These are phyloP conservation scores for Neuroterus valhalla DNA, from an alignment of 1,140 invertebrate genomes.

Conservation along the genomic window DNA sequence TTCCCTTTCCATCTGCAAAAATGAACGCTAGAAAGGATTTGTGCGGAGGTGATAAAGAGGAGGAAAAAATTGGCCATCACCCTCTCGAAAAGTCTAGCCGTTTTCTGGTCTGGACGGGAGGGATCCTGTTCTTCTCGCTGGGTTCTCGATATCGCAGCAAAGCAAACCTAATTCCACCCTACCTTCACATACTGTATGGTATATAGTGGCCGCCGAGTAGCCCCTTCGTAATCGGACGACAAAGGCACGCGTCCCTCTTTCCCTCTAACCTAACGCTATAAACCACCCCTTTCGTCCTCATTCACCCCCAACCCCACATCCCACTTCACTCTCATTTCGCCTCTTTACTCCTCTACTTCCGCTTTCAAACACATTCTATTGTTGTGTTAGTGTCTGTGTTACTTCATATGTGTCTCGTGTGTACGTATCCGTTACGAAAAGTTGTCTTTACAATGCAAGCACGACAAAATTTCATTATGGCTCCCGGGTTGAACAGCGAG, in stretches of 20 bases:
- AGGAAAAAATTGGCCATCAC: background rate
- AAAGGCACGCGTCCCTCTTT: conserved; percentile 51
- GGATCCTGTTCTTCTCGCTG: background rate
- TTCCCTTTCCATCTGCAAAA: background rate
- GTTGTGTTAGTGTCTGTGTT: background rate
- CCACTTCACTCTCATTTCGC: conserved; percentile 10
- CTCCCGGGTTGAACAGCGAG: background rate
- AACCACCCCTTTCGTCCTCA: conserved; percentile 9
- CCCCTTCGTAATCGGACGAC: conserved; percentile 59
- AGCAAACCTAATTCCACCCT: conserved; percentile 58
- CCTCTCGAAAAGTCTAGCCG: background rate
- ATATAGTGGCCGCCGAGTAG: conserved; percentile 47
- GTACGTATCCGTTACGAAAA: conserved; percentile 36
- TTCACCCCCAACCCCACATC: background rate
- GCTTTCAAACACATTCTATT: conserved; percentile 10
- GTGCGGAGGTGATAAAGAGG: background rate
- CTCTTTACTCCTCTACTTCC: background rate
- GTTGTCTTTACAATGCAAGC: conserved; percentile 33
- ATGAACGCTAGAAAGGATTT: background rate
- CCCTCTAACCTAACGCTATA: conserved; percentile 18
- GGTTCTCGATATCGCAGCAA: conserved; percentile 33
- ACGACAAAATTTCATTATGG: background rate
- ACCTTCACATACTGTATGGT: conserved; percentile 5
- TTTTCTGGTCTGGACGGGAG: background rate
- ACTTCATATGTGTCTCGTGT: background rate